phyloP scores from a whole-genome alignment of 2,888 invertebrate genomes.

The Sthenelais limicola region DNA sequence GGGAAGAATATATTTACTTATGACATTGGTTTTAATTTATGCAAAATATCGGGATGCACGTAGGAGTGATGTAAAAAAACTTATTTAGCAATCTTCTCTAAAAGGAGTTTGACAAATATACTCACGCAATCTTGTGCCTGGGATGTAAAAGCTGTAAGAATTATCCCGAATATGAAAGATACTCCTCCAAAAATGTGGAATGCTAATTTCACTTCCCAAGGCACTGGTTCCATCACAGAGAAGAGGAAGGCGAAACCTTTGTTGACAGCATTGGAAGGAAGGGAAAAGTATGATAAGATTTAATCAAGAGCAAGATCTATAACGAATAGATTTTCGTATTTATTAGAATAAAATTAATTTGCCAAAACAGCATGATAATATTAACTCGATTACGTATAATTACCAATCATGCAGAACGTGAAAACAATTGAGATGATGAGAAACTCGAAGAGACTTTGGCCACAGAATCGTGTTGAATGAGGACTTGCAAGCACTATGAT shows the following conservation, averaged over 20 bases:
- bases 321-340: too few species aligned
- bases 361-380: neutral
- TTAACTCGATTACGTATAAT: conserved; percentile 41
- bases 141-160: conserved; percentile 54
- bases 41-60: neutral
- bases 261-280: neutral
- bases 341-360: too few species aligned
- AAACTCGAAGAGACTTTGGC: conserved; percentile 60
- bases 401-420: conserved; percentile 64
- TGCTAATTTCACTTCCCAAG: conserved; percentile 60
- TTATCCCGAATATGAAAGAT: conserved; percentile 56
- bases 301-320: too few species aligned
- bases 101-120: conserved; percentile 32
- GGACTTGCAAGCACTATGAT: conserved; percentile 58
- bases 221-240: conserved; percentile 65
- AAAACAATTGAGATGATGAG: conserved; percentile 62
- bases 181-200: conserved; percentile 66
- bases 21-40: neutral
- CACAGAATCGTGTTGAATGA: conserved; percentile 61
- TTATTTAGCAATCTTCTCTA: neutral
- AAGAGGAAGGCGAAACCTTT: conserved; percentile 66
- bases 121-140: conserved; percentile 65
- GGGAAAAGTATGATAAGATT: neutral
- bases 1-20: neutral
- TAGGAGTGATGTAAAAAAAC: too few species aligned